These are phyloP conservation scores for Lithodes maja DNA, from an alignment of 2,888 invertebrate genomes.

Conservation along the genomic window DNA sequence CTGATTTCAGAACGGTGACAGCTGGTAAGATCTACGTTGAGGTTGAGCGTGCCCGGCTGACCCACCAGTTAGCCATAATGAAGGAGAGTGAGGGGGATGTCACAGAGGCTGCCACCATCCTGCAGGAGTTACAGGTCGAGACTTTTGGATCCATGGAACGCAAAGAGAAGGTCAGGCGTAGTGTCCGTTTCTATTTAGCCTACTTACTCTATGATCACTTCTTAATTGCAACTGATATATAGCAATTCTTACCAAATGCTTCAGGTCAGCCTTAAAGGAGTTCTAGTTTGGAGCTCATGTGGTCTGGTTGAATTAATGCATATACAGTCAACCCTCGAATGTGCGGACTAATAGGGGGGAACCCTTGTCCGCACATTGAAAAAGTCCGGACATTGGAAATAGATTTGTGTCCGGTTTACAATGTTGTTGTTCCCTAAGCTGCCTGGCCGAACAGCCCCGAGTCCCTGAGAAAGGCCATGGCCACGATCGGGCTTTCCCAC, in stretches of 20 bases:
- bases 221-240: not conserved
- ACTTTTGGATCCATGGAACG: slow-evolving; percentile 99
- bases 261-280: not conserved
- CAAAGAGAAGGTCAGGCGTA: slow-evolving; percentile 84
- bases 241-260: not conserved
- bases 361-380: too few species aligned
- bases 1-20: slow-evolving; percentile 61
- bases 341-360: too few species aligned
- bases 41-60: slow-evolving; percentile 96
- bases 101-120: slow-evolving; percentile 91
- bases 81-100: slow-evolving; percentile 79
- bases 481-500: too few species aligned
- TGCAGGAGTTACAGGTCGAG: slow-evolving; percentile 97
- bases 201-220: not conserved
- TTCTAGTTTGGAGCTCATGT: not conserved
- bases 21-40: slow-evolving; percentile 94
- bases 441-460: too few species aligned
- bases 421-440: too few species aligned
- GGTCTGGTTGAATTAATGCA: not conserved
- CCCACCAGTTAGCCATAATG: slow-evolving; percentile 81
- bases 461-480: too few species aligned
- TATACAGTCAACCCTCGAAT: not conserved
- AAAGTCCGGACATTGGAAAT: too few species aligned
- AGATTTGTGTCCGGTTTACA: too few species aligned
- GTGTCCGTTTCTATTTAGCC: not conserved